Evolutionary conservation across 1,140 invertebrate genomes (phyloP).

Genomic region (Lepidotrigona ventralis): DNA sequence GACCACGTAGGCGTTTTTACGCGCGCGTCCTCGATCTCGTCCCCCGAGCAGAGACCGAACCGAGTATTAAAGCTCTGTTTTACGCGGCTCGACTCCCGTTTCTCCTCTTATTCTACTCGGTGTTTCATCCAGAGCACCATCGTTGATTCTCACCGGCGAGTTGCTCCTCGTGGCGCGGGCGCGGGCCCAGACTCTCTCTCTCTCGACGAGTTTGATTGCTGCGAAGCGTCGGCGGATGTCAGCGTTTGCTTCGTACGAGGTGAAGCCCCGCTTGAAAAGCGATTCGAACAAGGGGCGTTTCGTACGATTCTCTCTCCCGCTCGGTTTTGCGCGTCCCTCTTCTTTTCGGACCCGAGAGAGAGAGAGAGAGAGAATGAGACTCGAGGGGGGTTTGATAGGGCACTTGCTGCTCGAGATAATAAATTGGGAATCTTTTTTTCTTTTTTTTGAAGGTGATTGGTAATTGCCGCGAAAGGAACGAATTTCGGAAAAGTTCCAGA

Average conservation of each 20-base stretch:
- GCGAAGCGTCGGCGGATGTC: constrained; percentile 49
- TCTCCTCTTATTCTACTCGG: not conserved
- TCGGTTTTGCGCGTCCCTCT: not conserved
- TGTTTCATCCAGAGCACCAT: not conserved
- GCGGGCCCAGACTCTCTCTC: not conserved
- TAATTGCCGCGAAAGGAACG: not conserved
- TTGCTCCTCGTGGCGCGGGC: too few relatives aligned
- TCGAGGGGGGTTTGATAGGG: constrained; percentile 3
- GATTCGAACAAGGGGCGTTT: constrained; percentile 36
- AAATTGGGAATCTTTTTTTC: not conserved
- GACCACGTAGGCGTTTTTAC: constrained; percentile 62
- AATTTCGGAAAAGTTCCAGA: not conserved
- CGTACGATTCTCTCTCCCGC: not conserved
- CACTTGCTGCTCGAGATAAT: constrained; percentile 10
- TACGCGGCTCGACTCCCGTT: constrained; percentile 38
- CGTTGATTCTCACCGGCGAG: not conserved
- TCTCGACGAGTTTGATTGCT: constrained; percentile 65
- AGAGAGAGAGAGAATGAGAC: not conserved
- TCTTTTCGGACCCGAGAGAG: not conserved
- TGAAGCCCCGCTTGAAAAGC: constrained; percentile 41
- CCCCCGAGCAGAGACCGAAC: not conserved
- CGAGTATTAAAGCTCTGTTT: constrained; percentile 65
- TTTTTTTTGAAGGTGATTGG: not conserved
- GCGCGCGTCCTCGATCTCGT: constrained; percentile 42
- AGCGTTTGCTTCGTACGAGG: constrained; percentile 39